phyloP scores from a whole-genome alignment of 2,113 vertebrate genomes.

The Panthera leo region DNA sequence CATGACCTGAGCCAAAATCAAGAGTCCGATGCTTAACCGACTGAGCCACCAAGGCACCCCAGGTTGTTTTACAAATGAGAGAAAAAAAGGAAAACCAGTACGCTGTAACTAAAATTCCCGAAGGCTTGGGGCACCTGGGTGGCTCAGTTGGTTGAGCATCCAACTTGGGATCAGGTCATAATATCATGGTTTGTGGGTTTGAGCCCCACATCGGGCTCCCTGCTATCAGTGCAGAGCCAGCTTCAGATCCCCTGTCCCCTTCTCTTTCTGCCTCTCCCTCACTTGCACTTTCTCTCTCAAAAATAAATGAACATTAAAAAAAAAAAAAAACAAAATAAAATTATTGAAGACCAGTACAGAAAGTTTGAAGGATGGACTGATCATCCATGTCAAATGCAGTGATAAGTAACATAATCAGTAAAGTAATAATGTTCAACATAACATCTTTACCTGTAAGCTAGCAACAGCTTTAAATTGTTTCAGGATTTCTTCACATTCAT shows the following conservation, averaged over 20 bases:
- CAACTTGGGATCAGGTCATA: no score
- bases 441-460: constrained; percentile 89
- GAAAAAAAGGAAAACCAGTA: neutral
- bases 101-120: neutral
- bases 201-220: neutral
- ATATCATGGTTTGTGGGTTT: no score
- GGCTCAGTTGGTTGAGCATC: no score
- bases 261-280: no score
- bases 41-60: no score
- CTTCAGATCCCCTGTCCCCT: neutral
- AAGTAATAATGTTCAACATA: neutral
- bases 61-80: neutral
- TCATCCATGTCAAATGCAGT: neutral
- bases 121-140: neutral
- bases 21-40: no score
- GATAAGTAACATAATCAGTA: neutral
- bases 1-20: no score
- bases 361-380: neutral
- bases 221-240: neutral
- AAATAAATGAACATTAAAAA: neutral
- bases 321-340: neutral
- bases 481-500: constrained; percentile 88
- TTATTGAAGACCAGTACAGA: neutral
- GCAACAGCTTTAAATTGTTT: constrained; percentile 90
- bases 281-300: no score